Conservation (phyloP, 1,140 invertebrate genomes). For the Reticulitermes speratus region DNA sequence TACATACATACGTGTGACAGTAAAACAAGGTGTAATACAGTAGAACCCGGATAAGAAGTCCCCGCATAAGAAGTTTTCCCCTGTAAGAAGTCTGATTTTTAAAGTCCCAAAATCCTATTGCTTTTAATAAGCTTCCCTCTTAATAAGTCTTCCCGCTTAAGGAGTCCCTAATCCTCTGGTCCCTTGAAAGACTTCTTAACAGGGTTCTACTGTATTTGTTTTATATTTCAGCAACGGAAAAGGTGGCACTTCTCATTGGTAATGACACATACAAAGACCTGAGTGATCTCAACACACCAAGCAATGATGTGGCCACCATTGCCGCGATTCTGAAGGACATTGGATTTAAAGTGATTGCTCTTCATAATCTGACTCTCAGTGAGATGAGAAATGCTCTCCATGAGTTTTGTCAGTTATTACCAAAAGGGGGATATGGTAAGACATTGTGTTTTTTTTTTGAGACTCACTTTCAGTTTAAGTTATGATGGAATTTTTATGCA, state of each 20-base stretch:
- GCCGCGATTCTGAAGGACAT: slow-evolving; percentile 43
- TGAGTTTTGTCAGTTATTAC: slow-evolving; percentile 41
- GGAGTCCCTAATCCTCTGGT: too few species aligned
- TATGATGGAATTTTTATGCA: too few species aligned
- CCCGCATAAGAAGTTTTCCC: too few species aligned
- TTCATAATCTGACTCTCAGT: slow-evolving; percentile 41
- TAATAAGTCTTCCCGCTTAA: too few species aligned
- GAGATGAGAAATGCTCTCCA: slow-evolving; percentile 46
- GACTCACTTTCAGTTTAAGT: not conserved
- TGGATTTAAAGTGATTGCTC: slow-evolving; percentile 46
- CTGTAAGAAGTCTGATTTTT: too few species aligned
- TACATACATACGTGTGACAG: too few species aligned
- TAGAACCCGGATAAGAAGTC: too few species aligned
- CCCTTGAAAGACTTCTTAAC: too few species aligned
- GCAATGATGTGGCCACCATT: slow-evolving; percentile 45
- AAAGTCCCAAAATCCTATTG: too few species aligned
- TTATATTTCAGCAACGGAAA: slow-evolving; percentile 42
- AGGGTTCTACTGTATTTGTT: too few species aligned
- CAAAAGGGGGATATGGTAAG: slow-evolving; percentile 45
- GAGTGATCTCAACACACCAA: slow-evolving; percentile 41
- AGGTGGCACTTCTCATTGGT: slow-evolving; percentile 47
- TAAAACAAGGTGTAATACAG: too few species aligned
- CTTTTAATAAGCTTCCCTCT: too few species aligned
- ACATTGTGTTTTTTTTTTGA: not conserved
- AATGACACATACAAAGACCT: slow-evolving; percentile 45